Evolutionary conservation across 2,113 vertebrate species (phyloP).

Genomic region (Labeo rohita): DNA sequence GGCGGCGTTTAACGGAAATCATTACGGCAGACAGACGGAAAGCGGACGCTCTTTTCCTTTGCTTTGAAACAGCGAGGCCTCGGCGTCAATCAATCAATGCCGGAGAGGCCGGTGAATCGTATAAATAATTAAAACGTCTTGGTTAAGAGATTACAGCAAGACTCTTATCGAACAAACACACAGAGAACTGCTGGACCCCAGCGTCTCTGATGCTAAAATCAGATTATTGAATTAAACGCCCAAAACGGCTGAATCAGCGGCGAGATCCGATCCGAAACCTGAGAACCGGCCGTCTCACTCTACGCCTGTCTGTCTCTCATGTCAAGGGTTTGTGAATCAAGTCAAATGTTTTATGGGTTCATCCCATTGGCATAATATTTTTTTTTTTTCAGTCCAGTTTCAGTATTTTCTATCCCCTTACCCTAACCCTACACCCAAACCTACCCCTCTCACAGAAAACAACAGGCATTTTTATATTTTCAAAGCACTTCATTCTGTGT

Average conservation of each 20-base stretch:
- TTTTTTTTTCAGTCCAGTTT: background rate
- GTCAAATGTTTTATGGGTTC: background rate
- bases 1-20: constrained; percentile 14
- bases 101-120: constrained; percentile 22
- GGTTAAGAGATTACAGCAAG: constrained; percentile 24
- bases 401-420: background rate
- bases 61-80: constrained; percentile 6
- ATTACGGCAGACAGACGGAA: background rate
- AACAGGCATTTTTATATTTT: background rate
- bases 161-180: constrained; percentile 10
- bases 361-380: background rate
- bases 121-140: constrained; percentile 48
- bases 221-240: constrained; percentile 5
- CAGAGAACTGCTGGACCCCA: background rate
- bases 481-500: background rate
- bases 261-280: background rate
- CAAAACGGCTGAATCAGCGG: background rate
- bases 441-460: background rate
- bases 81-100: constrained; percentile 29
- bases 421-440: background rate
- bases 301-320: background rate
- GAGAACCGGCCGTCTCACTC: background rate
- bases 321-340: background rate
- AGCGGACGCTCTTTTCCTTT: background rate
- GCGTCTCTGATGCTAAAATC: background rate